Conservation (phyloP, 2,888 invertebrate species). For the Phortica okadai region DNA sequence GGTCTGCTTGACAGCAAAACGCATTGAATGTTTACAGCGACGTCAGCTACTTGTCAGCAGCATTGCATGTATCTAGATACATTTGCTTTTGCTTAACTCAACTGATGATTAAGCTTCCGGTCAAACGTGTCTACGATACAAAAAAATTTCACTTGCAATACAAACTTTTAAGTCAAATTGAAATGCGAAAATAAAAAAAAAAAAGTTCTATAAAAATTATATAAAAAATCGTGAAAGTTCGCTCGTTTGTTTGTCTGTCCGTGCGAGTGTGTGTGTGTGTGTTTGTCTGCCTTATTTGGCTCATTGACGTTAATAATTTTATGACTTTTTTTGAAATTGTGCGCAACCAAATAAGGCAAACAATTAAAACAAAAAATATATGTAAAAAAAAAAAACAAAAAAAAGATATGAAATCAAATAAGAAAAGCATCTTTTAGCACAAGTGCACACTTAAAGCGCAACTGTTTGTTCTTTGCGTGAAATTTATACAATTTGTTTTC, state of each 20-base stretch:
- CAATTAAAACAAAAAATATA: conserved; percentile 39
- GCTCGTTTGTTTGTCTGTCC: conserved; percentile 4
- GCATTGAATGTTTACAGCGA: conserved; percentile 23
- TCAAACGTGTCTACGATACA: conserved; percentile 9
- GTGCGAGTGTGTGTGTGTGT: background rate
- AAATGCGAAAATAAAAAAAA: conserved; percentile 6
- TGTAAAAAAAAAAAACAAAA: conserved; percentile 24
- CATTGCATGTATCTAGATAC: conserved; percentile 23
- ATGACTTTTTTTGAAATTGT: conserved; percentile 37
- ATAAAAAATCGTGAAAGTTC: conserved; percentile 41
- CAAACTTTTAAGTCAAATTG: background rate
- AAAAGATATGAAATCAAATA: background rate
- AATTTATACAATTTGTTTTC: conserved; percentile 3
- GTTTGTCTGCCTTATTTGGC: conserved; percentile 39
- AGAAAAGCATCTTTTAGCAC: conserved; percentile 13
- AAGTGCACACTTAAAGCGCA: conserved; percentile 21
- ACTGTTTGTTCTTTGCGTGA: conserved; percentile 20
- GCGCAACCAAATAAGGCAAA: conserved; percentile 31
- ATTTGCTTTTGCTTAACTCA: conserved; percentile 1
- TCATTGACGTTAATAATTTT: conserved; percentile 64
- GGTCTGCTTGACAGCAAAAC: conserved; percentile 15
- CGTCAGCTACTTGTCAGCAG: conserved; percentile 6
- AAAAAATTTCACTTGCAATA: background rate
- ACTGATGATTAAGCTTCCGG: conserved; percentile 36
- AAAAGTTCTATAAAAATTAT: conserved; percentile 15